phyloP scores from a whole-genome alignment of 2,113 vertebrate species.

The Alethe castanea region DNA sequence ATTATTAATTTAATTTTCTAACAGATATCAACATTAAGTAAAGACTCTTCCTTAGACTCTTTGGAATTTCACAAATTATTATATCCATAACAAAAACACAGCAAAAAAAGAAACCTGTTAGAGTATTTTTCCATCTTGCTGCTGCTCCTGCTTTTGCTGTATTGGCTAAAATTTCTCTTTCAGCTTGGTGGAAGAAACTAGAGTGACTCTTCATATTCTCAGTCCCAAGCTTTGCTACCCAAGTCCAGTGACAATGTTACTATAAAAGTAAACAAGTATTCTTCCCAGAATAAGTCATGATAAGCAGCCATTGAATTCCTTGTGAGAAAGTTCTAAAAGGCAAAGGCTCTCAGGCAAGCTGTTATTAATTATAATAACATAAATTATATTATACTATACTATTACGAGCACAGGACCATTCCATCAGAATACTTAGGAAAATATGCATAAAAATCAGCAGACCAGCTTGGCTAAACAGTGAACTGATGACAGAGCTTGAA shows the following conservation, averaged over 20 bases:
- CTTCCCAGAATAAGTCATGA: neutral
- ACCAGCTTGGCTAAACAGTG: neutral
- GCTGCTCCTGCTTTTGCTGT: neutral
- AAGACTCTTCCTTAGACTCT: neutral
- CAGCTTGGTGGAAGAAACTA: neutral
- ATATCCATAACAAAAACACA: neutral
- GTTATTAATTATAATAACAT: neutral
- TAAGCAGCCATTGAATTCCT: neutral
- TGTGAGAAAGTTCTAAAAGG: neutral
- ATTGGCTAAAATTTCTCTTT: neutral
- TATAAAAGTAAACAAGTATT: neutral
- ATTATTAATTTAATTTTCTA: neutral
- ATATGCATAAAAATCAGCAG: neutral
- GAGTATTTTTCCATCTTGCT: neutral
- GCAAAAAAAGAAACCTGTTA: neutral
- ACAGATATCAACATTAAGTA: neutral
- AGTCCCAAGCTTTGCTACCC: neutral
- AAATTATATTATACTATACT: neutral
- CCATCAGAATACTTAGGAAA: neutral
- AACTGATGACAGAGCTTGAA: neutral
- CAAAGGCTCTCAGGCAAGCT: neutral
- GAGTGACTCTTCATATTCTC: neutral
- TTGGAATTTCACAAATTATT: neutral
- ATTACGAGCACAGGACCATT: neutral
- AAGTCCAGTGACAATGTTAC: neutral